These are phyloP conservation scores for Theristicus caerulescens DNA, from an alignment of 2,113 vertebrate species.

Conservation along the genomic window DNA sequence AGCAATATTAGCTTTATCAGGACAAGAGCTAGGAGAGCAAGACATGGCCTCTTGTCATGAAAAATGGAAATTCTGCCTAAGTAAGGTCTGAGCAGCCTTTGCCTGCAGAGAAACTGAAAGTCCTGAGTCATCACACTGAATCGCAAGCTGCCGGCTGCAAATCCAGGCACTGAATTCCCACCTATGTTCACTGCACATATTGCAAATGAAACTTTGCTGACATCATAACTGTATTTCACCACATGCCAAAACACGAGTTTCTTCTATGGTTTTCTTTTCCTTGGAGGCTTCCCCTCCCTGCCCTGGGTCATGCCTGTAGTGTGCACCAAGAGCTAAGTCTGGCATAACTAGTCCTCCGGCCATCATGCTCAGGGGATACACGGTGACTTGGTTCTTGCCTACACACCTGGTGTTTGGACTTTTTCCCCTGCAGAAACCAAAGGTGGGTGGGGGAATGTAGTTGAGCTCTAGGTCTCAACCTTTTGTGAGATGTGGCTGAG, in stretches of 20 bases:
- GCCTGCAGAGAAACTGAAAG: conserved; percentile 12
- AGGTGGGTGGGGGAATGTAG: neutral
- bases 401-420: neutral
- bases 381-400: neutral
- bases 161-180: neutral
- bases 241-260: neutral
- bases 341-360: neutral
- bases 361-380: rapidly evolving
- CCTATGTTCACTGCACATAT: neutral
- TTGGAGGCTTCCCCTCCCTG: neutral
- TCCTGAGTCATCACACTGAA: conserved; percentile 48
- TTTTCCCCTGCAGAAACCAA: neutral
- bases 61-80: neutral
- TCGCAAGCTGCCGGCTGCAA: neutral
- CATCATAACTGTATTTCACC: neutral
- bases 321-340: neutral
- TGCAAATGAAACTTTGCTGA: neutral
- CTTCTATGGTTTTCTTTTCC: neutral
- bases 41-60: neutral
- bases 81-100: conserved; percentile 1
- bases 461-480: neutral
- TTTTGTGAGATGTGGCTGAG: neutral
- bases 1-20: neutral
- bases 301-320: neutral
- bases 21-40: neutral